Evolutionary conservation across 2,113 vertebrate genomes (phyloP), one percentile per base, ranked within the genome.

Genomic region (Python bivittatus): DNA sequence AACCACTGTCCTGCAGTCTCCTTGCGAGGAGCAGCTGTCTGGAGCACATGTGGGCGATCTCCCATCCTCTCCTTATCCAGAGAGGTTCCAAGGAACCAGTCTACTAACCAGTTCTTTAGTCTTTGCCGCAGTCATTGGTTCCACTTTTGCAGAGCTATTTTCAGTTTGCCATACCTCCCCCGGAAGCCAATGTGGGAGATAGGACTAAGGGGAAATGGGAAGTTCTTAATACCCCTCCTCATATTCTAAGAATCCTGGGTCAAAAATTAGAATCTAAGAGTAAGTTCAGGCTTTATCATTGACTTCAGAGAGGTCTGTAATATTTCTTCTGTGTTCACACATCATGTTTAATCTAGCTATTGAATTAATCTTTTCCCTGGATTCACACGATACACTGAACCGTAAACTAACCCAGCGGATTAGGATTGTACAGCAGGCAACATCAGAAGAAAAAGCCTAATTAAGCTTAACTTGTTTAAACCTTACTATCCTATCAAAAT

Each of bases 391-490:
- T 72, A 38, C n/a, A 72, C n/a, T 72, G n/a, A 72, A 72, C n/a
- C 0, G 2, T 15, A 72, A 72, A 0, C 64, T 17, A 33, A 7
- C 0, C 0, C 12, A 33, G n/a, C 33, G n/a, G 29, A 0, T 72
- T 13, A 33, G 29, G 64, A 33, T 33, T 72, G n/a, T 72, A 48
- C 33, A 72, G n/a, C 64, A 72, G n/a, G n/a, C 5, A 17, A 33
- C 12, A 72, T 33, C 13, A 72, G 13, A 33, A 33, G n/a, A 33
- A 17, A 17, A 72, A 72, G 1, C 11, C 25, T 61, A 61, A 29
- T 4, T 72, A 72, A 72, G n/a, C n/a, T 72, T 33, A 72, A 17
- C n/a, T 72, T n/a, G n/a, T n/a, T 72, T 72, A n/a, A 72, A 33
- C 13, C 6, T 72, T 72, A 72, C n/a, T 15, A 72, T 33, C n/a